A percentile compares a stretch with the other conserved stretches of the same genome.
Conservation (phyloP, 2,888 invertebrate species). For the Drosophila peninsularis region DNA sequence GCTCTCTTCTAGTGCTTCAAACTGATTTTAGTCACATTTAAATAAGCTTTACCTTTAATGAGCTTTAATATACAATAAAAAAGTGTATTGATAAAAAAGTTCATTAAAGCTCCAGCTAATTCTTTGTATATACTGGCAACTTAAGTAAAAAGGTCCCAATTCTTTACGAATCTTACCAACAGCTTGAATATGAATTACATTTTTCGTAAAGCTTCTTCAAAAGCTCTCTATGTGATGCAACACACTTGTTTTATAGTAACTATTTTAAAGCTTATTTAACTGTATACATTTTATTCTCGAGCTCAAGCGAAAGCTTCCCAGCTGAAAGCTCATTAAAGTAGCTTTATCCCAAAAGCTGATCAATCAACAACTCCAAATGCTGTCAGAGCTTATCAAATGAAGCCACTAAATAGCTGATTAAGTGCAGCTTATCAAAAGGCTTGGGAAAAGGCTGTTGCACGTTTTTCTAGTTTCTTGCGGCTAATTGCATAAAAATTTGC, state of each 20-base stretch:
- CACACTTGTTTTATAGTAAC: no score
- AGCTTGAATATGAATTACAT: no score
- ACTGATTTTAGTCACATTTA: no score
- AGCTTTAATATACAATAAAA: no score
- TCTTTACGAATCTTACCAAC: no score
- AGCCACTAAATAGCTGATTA: slow-evolving; percentile 23
- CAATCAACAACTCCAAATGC: not conserved
- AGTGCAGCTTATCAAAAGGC: slow-evolving; percentile 11
- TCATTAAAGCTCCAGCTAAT: not conserved
- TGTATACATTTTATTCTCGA: not conserved
- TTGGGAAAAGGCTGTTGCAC: slow-evolving; percentile 34
- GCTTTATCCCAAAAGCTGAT: slow-evolving; percentile 1
- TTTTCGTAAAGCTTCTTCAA: no score
- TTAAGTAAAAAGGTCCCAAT: no score
- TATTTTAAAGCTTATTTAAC: not conserved
- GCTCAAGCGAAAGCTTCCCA: not conserved
- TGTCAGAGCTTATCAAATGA: slow-evolving; percentile 10
- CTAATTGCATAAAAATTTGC: slow-evolving; percentile 70
- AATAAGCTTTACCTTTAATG: no score
- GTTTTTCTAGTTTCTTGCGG: slow-evolving; percentile 39
- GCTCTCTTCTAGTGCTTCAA: no score
- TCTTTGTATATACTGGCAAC: no score
- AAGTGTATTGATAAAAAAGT: no score
- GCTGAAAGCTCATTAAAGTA: not conserved
- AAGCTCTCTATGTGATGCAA: not conserved